Percentiles rank a stretch among this genome's conserved stretches.
Conservation (phyloP, 2,797 vertebrate species). For the Gymnothorax reevesii region DNA sequence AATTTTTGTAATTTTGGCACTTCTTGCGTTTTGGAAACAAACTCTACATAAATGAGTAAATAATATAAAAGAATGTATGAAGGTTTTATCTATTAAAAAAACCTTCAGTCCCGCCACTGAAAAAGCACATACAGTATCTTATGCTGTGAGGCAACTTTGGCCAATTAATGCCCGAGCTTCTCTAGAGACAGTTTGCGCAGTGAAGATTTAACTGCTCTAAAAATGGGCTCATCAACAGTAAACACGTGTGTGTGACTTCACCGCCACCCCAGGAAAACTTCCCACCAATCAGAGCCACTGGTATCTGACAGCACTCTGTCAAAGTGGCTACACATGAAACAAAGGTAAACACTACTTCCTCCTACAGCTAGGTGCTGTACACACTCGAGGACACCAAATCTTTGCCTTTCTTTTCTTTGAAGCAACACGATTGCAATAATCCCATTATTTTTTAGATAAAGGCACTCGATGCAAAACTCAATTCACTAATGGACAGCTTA, state of each 20-base stretch:
- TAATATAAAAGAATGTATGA: too few relatives aligned
- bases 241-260: conserved; percentile 28
- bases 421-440: conserved; percentile 19
- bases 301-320: background rate
- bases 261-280: background rate
- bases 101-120: background rate
- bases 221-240: conserved; percentile 31
- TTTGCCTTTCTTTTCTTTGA: conserved; percentile 1
- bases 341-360: background rate
- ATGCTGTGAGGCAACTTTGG: background rate
- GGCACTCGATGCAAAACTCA: background rate
- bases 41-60: too few relatives aligned
- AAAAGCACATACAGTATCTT: background rate
- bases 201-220: conserved; percentile 34
- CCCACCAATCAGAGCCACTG: background rate
- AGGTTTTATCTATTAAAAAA: background rate
- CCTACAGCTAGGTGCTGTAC: background rate
- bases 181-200: conserved; percentile 26
- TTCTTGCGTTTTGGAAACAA: too few relatives aligned
- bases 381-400: background rate
- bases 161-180: background rate
- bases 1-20: too few relatives aligned
- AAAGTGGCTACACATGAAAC: background rate
- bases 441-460: conserved; percentile 17
- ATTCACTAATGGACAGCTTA: conserved; percentile 14